A percentile compares a stretch with the other conserved stretches of the same genome.
phyloP scores from a whole-genome alignment of 2,797 vertebrate species.

The Vultur gryphus region DNA sequence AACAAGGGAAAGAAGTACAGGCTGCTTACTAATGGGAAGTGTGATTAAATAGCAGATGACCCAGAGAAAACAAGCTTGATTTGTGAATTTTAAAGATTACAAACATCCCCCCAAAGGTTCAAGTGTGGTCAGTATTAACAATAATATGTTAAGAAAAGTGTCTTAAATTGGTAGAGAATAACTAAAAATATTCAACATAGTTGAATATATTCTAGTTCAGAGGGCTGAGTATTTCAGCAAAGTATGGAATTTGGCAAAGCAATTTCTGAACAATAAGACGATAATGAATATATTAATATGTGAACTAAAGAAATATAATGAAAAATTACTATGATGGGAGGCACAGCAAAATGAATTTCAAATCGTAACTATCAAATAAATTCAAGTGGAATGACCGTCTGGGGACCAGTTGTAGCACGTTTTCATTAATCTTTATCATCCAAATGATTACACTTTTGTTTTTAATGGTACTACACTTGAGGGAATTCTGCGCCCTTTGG shows the following conservation, averaged over 20 bases:
- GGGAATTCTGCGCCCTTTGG: not conserved
- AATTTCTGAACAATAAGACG: not conserved
- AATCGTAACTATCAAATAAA: not conserved
- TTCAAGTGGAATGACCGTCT: not conserved
- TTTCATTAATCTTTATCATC: not conserved
- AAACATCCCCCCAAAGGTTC: not conserved
- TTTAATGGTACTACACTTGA: not conserved
- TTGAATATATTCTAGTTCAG: not conserved
- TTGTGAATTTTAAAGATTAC: not conserved
- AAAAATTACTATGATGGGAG: not conserved
- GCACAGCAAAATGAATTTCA: not conserved
- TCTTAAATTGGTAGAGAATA: not conserved
- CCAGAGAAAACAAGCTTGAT: not conserved
- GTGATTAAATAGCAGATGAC: not conserved
- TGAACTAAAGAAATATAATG: not conserved
- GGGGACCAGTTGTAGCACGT: not conserved
- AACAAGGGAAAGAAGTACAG: not conserved
- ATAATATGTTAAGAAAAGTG: not conserved
- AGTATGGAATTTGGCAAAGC: not conserved
- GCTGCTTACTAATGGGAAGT: not conserved
- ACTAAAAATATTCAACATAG: not conserved
- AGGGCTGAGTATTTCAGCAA: not conserved
- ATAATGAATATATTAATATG: not conserved
- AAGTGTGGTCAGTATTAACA: not conserved
- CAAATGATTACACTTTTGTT: slow-evolving; percentile 3